Evolutionary conservation across 2,113 vertebrate genomes (phyloP).

Genomic region (Shinisaurus crocodilurus): DNA sequence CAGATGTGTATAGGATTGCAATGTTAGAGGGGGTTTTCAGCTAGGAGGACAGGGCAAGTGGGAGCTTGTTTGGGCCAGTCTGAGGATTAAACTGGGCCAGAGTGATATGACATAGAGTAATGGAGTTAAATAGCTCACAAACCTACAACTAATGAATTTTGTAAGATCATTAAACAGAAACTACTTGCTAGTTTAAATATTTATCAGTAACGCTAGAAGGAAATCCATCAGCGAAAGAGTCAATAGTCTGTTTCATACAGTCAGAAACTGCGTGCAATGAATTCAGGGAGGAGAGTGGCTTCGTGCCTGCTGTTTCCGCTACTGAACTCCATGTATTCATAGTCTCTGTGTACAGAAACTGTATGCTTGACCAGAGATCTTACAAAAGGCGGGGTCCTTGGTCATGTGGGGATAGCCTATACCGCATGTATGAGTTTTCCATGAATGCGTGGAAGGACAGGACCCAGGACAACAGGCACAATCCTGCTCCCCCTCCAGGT

Average conservation of each 20-base stretch:
- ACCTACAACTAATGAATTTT: neutral
- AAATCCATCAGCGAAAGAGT: neutral
- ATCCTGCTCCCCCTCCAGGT: neutral
- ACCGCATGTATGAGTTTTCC: neutral
- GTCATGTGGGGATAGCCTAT: neutral
- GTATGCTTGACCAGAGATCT: neutral
- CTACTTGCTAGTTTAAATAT: neutral
- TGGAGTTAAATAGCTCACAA: neutral
- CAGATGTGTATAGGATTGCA: no score
- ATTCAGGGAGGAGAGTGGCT: neutral
- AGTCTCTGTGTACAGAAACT: neutral
- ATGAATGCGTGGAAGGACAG: neutral
- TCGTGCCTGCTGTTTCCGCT: neutral
- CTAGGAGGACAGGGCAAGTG: neutral
- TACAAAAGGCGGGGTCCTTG: neutral
- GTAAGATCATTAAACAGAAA: neutral
- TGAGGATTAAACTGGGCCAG: neutral
- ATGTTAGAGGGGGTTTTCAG: neutral
- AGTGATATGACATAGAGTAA: neutral
- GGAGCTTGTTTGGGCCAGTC: neutral
- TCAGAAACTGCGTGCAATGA: neutral
- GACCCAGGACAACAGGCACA: neutral
- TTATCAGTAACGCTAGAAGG: neutral
- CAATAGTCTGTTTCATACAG: neutral
- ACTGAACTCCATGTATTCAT: neutral